phyloP scores from a whole-genome alignment of 2,888 invertebrate species.

The Hydriomena furcata region DNA sequence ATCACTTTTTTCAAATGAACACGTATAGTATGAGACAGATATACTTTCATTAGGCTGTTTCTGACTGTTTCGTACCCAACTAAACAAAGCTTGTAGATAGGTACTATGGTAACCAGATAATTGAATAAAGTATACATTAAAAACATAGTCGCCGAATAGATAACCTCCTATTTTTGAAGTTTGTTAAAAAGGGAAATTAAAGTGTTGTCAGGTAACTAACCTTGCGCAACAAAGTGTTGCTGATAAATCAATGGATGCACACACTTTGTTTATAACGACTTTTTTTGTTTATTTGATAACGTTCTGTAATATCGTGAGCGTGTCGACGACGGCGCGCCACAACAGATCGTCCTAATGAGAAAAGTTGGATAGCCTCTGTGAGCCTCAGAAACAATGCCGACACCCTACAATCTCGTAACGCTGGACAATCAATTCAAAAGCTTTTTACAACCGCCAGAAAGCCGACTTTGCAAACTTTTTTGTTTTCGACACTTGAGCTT shows the following conservation, averaged over 20 bases:
- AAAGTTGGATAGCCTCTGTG: constrained; percentile 73
- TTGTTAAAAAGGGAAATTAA: too few species aligned
- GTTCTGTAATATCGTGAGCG: constrained; percentile 55
- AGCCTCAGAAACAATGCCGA: constrained; percentile 69
- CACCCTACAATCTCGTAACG: constrained; percentile 72
- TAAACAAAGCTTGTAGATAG: too few species aligned
- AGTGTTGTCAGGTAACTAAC: too few species aligned
- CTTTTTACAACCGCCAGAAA: constrained; percentile 56
- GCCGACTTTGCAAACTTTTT: constrained; percentile 56
- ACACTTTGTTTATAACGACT: constrained; percentile 19
- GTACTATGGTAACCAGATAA: too few species aligned
- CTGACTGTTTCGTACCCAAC: too few species aligned
- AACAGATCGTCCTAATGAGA: constrained; percentile 77
- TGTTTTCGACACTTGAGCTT: constrained; percentile 54
- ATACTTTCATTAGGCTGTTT: too few species aligned
- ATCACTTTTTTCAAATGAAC: too few species aligned
- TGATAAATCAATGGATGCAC: constrained; percentile 6
- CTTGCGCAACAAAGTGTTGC: background rate
- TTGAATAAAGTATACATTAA: too few species aligned
- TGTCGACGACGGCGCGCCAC: constrained; percentile 58
- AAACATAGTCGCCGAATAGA: too few species aligned
- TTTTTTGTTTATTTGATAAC: constrained; percentile 50
- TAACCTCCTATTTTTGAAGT: too few species aligned
- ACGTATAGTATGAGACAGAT: too few species aligned
- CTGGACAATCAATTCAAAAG: constrained; percentile 77